Conservation (phyloP, 2,888 invertebrate species). For the Coelinius sp. region DNA sequence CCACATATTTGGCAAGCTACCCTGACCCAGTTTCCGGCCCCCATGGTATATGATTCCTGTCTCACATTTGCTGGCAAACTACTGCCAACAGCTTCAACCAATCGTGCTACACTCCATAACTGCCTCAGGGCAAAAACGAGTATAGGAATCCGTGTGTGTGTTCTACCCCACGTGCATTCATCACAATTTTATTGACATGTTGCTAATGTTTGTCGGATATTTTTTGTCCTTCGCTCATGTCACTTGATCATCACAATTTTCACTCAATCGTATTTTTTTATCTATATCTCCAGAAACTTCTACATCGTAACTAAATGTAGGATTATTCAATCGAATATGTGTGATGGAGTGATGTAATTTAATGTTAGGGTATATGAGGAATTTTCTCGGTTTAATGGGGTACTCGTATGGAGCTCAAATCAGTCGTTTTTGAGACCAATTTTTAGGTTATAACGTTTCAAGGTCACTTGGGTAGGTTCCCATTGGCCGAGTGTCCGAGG, state of each 20-base stretch:
- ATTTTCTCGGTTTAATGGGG: no score
- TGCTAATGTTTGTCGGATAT: constrained; percentile 16
- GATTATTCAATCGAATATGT: no score
- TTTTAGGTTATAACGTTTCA: no score
- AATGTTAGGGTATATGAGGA: no score
- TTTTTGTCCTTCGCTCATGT: constrained; percentile 13
- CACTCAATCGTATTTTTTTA: not conserved
- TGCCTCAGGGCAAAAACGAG: constrained; percentile 17
- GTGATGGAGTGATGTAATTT: no score
- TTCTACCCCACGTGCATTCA: not conserved
- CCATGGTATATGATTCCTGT: constrained; percentile 43
- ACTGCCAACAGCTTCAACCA: constrained; percentile 51
- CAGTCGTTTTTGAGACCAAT: no score
- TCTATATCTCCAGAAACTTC: no score
- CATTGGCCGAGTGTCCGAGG: no score
- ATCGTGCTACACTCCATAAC: not conserved
- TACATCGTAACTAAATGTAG: no score
- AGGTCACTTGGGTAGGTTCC: no score
- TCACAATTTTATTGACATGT: constrained; percentile 16
- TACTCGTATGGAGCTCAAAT: no score
- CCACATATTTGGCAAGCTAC: constrained; percentile 64
- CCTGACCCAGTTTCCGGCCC: constrained; percentile 63
- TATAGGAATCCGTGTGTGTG: not conserved
- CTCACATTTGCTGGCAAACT: constrained; percentile 50
- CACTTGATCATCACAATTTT: not conserved